Base-by-base conservation (phyloP, 2,888 invertebrate species). In the Rhimphoctona megacephalus region DNA sequence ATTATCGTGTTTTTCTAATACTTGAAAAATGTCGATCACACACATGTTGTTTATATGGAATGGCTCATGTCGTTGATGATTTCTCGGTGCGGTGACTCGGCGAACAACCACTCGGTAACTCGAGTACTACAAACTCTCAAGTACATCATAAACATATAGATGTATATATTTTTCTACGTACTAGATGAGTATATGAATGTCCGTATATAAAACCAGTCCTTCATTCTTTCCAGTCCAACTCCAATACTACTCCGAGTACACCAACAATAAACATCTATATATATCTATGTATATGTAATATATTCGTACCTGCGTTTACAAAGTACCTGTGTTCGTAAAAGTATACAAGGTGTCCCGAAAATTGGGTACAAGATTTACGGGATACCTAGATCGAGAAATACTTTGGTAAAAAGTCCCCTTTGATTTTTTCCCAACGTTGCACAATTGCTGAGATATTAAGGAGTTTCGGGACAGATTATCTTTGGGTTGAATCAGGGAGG, bases 91-190 rank as follows among this genome's bases (percentile, higher is more conserved):
- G 82, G 81, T 81, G 83, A 86, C 78, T 83, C 83, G 83, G 61
- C 78, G 83, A 83, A 83, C 69, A 70, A 83, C 80, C 39, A 70
- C 86, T 66, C 79, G 81, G 86, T 86, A 86, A 86, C 86, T 78
- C 70, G 86, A 86, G 86, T 84, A 85, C 78, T 78, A 84, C 84
- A 69, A 61, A 61, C 81, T 81, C 61, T 79, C 74, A 54, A 78
- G 78, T 79, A 66, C 64, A 79, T 39, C 30, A 61, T 54, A 43
- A 25, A 67, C 43, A 22, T 46, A 64, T 25, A 54, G 17, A 36
- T 52, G 22, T 52, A 22, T 70, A 54, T 54, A 69, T 66, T 30
- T 72, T 25, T 46, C 22, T 80, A 61, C 36, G 43, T 61, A 43
- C 52, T 19, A 33, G 43, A 52, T 17, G 19, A 30, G 49, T 66